A percentile compares a stretch with the other conserved stretches of the same genome.
Evolutionary conservation across 2,888 invertebrate species (phyloP).

Genomic region (Apodemia duryi): DNA sequence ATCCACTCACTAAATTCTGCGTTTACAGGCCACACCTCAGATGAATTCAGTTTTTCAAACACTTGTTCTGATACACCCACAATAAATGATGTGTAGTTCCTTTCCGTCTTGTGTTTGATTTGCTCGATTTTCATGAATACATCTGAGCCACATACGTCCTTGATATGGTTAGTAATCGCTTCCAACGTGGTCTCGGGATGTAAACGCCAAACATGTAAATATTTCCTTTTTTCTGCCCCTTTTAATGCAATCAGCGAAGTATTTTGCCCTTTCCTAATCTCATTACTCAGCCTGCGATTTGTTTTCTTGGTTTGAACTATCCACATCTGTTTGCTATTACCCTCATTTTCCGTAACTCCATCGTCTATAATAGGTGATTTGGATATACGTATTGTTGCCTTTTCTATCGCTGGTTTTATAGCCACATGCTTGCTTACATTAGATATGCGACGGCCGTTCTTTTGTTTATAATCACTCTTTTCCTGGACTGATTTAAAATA

Average conservation of each 20-base stretch:
- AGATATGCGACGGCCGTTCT: neutral
- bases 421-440: neutral
- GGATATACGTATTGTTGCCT: neutral
- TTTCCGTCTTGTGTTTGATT: conserved; percentile 33
- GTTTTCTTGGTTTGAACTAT: conserved; percentile 5
- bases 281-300: conserved; percentile 8
- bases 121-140: conserved; percentile 27
- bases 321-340: neutral
- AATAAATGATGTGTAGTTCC: conserved; percentile 34
- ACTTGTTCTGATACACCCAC: conserved; percentile 31
- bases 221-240: conserved; percentile 21
- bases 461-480: neutral
- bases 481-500: neutral
- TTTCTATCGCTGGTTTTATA: neutral
- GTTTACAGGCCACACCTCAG: conserved; percentile 31
- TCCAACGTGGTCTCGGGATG: conserved; percentile 19
- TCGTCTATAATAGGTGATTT: neutral
- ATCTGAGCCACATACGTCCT: conserved; percentile 14
- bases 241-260: conserved; percentile 11
- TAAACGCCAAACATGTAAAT: conserved; percentile 25
- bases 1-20: conserved; percentile 33
- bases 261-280: conserved; percentile 12
- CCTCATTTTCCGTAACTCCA: neutral
- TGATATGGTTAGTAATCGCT: conserved; percentile 16
- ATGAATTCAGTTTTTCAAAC: conserved; percentile 27